These are phyloP conservation scores for Clarias laeviceps DNA, from an alignment of 2,797 vertebrate species.

Conservation along the genomic window DNA sequence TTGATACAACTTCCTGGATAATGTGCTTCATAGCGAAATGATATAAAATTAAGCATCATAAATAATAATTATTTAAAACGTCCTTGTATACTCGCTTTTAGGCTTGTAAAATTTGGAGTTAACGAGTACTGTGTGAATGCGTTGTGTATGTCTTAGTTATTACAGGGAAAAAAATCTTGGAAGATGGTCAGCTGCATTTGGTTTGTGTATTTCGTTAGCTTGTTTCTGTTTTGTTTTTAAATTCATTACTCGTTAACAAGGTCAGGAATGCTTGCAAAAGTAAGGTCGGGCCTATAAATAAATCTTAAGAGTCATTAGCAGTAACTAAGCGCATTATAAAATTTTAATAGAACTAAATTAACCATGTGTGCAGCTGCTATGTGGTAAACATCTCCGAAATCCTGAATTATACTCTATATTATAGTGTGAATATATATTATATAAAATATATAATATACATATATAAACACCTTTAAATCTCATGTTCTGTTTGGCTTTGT, in stretches of 20 bases:
- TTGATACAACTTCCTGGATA: background rate
- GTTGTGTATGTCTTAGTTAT: background rate
- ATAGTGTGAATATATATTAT: too few relatives aligned
- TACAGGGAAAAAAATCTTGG: background rate
- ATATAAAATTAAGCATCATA: background rate
- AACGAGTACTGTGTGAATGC: background rate
- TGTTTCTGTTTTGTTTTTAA: background rate
- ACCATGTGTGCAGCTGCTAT: background rate
- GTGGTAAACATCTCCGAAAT: background rate
- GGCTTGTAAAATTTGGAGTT: background rate
- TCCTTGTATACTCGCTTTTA: background rate
- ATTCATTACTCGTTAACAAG: too few relatives aligned
- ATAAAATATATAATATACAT: too few relatives aligned
- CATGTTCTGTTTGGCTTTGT: too few relatives aligned
- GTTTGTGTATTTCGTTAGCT: background rate
- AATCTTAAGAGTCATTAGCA: background rate
- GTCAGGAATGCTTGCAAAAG: background rate
- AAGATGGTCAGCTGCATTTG: background rate
- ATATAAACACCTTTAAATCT: background rate
- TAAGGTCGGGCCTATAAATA: background rate
- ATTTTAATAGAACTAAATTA: background rate
- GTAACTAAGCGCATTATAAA: slow-evolving; percentile 2
- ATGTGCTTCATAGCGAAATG: too few relatives aligned
- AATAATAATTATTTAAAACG: too few relatives aligned
- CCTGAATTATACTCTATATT: too few relatives aligned